These are phyloP conservation scores for Galagoides demidoff DNA, from an alignment of 2,797 vertebrate genomes.

Conservation along the genomic window DNA sequence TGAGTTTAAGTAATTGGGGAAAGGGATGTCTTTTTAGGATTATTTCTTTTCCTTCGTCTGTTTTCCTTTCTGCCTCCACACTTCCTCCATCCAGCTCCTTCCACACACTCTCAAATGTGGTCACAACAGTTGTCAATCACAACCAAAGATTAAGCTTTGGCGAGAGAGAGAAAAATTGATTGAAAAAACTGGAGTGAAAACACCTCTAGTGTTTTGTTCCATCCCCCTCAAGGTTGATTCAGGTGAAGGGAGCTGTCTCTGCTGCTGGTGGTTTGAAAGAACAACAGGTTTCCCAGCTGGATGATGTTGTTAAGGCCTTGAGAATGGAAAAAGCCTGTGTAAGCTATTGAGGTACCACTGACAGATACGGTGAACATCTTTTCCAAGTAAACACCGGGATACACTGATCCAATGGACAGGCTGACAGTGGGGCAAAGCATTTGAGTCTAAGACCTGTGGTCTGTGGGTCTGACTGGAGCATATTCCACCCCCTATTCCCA, in stretches of 20 bases:
- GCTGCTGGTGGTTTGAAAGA: not conserved
- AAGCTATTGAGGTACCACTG: not conserved
- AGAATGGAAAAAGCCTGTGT: not conserved
- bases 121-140: constrained; percentile 44
- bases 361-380: not conserved
- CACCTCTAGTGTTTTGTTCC: not conserved
- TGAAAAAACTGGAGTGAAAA: not conserved
- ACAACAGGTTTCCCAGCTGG: not conserved
- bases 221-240: not conserved
- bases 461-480: not conserved
- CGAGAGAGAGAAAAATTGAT: not conserved
- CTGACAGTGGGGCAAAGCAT: not conserved
- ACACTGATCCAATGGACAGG: not conserved
- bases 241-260: not conserved
- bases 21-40: constrained; percentile 64
- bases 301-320: not conserved
- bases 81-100: not conserved
- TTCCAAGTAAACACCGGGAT: not conserved
- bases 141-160: constrained; percentile 3
- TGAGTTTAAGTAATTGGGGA: constrained; percentile 76
- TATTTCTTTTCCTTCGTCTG: constrained; percentile 51
- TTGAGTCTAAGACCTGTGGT: not conserved
- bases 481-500: not conserved
- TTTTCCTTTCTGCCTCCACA: not conserved
- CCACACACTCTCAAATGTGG: constrained; percentile 22